Percentiles rank a stretch among this genome's conserved stretches.
Conservation (phyloP, 2,113 vertebrate species). For the Actenoides hombroni region DNA sequence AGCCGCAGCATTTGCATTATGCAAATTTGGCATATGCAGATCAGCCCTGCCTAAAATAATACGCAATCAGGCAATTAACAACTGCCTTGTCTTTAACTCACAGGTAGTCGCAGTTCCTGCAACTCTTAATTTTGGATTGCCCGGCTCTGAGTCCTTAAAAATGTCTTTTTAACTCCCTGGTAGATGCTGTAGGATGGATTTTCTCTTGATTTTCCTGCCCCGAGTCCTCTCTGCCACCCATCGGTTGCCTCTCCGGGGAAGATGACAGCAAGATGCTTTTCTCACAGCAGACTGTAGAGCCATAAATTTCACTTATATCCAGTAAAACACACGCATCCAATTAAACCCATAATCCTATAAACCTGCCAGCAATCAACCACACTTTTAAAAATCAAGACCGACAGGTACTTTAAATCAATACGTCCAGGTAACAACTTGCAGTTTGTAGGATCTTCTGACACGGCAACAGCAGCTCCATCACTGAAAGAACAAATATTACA, state of each 20-base stretch:
- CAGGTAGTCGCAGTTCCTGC: slow-evolving; percentile 25
- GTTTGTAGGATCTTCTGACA: slow-evolving; percentile 49
- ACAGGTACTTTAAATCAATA: slow-evolving; percentile 78
- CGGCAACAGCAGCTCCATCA: neutral
- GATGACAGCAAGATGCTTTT: slow-evolving; percentile 1
- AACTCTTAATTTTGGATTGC: neutral
- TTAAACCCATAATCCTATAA: slow-evolving; percentile 81
- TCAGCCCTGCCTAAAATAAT: slow-evolving; percentile 33
- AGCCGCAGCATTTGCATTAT: slow-evolving; percentile 11
- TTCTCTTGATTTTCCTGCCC: neutral
- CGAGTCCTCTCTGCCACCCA: neutral
- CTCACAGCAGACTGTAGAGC: slow-evolving; percentile 22
- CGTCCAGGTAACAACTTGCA: slow-evolving; percentile 62
- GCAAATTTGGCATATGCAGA: slow-evolving; percentile 55
- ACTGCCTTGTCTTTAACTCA: neutral
- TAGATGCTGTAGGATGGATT: neutral
- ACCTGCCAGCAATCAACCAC: slow-evolving; percentile 76
- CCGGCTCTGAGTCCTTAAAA: neutral
- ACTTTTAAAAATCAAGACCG: slow-evolving; percentile 66
- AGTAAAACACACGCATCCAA: slow-evolving; percentile 76
- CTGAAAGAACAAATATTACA: slow-evolving; percentile 19
- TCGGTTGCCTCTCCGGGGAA: neutral
- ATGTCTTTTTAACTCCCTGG: neutral
- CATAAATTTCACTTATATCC: slow-evolving; percentile 76
- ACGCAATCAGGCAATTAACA: slow-evolving; percentile 50